Conservation (phyloP, 2,113 vertebrate genomes). For the Siniperca knerii region DNA sequence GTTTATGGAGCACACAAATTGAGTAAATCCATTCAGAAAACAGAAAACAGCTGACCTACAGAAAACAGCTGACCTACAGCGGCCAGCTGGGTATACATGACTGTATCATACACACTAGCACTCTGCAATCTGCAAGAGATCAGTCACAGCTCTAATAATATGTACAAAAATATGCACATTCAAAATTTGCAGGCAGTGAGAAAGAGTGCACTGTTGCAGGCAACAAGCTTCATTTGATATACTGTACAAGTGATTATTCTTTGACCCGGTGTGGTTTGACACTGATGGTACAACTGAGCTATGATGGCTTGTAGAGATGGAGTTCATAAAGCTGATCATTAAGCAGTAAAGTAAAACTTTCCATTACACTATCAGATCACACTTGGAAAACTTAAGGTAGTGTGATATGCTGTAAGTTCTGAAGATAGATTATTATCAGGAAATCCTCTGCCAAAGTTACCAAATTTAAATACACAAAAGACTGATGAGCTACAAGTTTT, state of each 20-base stretch:
- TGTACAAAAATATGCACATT: constrained; percentile 26
- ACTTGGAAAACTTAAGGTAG: neutral
- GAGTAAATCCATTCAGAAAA: constrained; percentile 40
- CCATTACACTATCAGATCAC: neutral
- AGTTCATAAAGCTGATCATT: constrained; percentile 16
- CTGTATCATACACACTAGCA: constrained; percentile 7
- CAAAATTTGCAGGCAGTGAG: neutral
- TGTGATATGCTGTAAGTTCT: neutral
- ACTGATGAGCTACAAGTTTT: neutral
- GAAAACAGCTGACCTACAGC: constrained; percentile 60
- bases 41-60: constrained; percentile 54
- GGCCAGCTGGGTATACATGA: constrained; percentile 31
- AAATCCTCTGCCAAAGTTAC: neutral
- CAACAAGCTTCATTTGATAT: constrained; percentile 4
- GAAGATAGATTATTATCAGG: too few relatives aligned
- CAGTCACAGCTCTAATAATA: constrained; percentile 34
- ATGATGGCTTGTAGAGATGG: neutral
- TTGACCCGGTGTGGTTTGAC: constrained; percentile 4
- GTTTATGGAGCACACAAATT: constrained; percentile 56
- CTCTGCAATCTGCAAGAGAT: constrained; percentile 15
- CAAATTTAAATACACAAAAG: neutral
- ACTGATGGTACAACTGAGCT: neutral
- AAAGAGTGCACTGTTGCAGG: neutral
- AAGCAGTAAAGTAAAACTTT: neutral
- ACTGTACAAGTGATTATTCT: neutral